Percentiles rank a stretch among this genome's conserved stretches.
Conservation (phyloP, 2,888 invertebrate genomes). For the Rhaphigaster nebulosa region DNA sequence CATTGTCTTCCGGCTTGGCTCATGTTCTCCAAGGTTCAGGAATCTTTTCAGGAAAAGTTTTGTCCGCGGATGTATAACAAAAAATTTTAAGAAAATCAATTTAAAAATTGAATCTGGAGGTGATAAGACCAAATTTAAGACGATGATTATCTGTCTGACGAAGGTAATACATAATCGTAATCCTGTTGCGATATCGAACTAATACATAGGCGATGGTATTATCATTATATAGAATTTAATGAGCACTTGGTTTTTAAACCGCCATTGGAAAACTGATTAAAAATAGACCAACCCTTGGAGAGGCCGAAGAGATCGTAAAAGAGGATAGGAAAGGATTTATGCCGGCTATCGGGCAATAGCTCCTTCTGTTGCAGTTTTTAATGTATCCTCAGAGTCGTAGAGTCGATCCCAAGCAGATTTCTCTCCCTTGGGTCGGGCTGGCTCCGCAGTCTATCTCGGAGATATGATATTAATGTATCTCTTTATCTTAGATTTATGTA, state of each 20-base stretch:
- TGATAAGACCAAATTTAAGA: too few relatives aligned
- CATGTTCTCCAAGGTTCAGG: too few relatives aligned
- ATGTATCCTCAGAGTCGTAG: neutral
- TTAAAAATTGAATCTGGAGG: too few relatives aligned
- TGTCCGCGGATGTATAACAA: too few relatives aligned
- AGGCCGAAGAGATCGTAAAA: neutral
- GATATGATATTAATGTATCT: neutral
- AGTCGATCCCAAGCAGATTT: neutral
- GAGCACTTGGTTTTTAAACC: neutral
- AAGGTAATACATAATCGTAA: too few relatives aligned
- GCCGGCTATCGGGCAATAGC: neutral
- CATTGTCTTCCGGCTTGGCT: neutral
- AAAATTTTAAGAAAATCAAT: too few relatives aligned
- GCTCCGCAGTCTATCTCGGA: neutral
- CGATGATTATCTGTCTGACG: too few relatives aligned
- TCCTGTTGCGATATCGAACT: too few relatives aligned
- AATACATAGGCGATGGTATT: too few relatives aligned
- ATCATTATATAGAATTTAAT: too few relatives aligned
- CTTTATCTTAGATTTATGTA: constrained; percentile 3
- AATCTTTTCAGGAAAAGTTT: too few relatives aligned
- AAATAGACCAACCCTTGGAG: neutral
- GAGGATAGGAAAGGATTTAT: neutral
- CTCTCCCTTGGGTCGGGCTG: neutral
- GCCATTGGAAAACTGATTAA: neutral
- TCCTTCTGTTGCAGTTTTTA: neutral